These are phyloP conservation scores for Caradrina kadenii DNA, from an alignment of 2,888 invertebrate species.

Conservation along the genomic window DNA sequence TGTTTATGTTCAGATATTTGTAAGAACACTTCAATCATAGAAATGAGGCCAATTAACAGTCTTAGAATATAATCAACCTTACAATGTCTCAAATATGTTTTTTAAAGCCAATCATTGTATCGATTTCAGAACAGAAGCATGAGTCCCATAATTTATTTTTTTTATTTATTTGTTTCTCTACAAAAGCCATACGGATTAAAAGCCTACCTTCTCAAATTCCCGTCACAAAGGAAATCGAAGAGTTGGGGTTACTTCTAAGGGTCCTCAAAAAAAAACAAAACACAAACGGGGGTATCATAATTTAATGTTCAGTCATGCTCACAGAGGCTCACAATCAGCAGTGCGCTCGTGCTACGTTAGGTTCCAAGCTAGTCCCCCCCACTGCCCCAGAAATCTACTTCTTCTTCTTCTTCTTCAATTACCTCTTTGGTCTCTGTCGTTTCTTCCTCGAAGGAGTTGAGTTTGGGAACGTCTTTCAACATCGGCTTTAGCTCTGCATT, in stretches of 20 bases:
- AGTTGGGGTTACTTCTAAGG: conserved; percentile 66
- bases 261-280: conserved; percentile 76
- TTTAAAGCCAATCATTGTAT: conserved; percentile 34
- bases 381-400: conserved; percentile 85
- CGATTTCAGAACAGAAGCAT: conserved; percentile 25
- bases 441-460: conserved; percentile 86
- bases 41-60: conserved; percentile 46
- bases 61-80: conserved; percentile 52
- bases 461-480: conserved; percentile 78
- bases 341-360: conserved; percentile 79
- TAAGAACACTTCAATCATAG: conserved; percentile 24
- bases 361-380: conserved; percentile 80
- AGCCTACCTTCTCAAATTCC: conserved; percentile 71
- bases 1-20: conserved; percentile 22
- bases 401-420: conserved; percentile 82
- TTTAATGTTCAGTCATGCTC: conserved; percentile 89
- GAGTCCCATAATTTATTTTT: conserved; percentile 36
- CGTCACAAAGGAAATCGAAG: conserved; percentile 74
- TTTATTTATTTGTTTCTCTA: conserved; percentile 42
- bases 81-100: conserved; percentile 47
- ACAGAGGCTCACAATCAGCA: conserved; percentile 76
- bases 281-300: conserved; percentile 79
- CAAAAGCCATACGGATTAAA: conserved; percentile 82
- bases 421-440: conserved; percentile 82
- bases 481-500: conserved; percentile 69